Conservation (phyloP, 2,888 invertebrate species). For the Lochmaea capreae region DNA sequence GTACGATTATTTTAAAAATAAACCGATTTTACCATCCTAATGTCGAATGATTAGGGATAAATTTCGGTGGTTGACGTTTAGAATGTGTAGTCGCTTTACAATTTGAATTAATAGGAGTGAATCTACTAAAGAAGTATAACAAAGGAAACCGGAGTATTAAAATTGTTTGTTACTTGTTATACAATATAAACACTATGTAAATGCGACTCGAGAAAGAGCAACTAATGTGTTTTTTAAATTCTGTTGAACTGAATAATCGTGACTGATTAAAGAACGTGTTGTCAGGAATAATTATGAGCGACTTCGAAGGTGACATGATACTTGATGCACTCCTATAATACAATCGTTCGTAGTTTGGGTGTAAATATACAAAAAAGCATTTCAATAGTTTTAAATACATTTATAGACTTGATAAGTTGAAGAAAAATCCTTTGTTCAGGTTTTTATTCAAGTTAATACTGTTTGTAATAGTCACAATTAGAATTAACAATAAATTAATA, state of each 20-base stretch:
- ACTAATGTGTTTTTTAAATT: conserved; percentile 16
- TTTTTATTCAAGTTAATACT: too few relatives aligned
- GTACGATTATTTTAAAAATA: too few relatives aligned
- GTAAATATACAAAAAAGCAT: not conserved
- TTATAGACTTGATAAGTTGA: too few relatives aligned
- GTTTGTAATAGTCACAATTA: too few relatives aligned
- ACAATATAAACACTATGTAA: not conserved
- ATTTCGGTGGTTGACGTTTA: too few relatives aligned
- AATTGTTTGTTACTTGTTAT: not conserved
- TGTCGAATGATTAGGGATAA: too few relatives aligned
- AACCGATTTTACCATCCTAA: too few relatives aligned
- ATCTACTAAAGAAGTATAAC: not conserved
- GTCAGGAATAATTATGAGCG: conserved; percentile 11
- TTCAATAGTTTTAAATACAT: not conserved
- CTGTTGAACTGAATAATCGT: conserved; percentile 9
- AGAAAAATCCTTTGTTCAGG: too few relatives aligned
- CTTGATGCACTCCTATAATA: conserved; percentile 4
- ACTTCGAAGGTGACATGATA: conserved; percentile 9
- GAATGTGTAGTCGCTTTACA: too few relatives aligned
- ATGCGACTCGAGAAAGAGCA: not conserved
- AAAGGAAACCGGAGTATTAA: not conserved
- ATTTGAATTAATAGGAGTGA: not conserved
- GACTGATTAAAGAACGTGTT: conserved; percentile 6
- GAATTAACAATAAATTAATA: too few relatives aligned
- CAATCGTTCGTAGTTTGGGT: not conserved